Base-by-base conservation (phyloP, 1,140 invertebrate genomes). In the Mamestra configurata region DNA sequence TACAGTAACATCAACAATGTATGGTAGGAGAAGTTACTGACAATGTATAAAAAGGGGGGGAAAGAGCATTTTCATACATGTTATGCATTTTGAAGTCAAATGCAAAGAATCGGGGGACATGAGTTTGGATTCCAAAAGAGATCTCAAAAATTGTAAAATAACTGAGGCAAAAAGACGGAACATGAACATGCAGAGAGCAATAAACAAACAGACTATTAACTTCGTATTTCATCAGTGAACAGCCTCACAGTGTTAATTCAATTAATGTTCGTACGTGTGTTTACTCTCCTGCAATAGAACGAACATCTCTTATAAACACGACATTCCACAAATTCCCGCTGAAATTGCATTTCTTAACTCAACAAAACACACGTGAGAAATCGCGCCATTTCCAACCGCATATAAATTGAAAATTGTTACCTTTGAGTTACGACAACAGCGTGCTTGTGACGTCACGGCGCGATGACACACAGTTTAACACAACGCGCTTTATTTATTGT, bases 361-460 rank as follows among this genome's bases (percentile, higher is more conserved):
- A 7, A 53, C 53, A 57, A 27, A 66, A 66, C n/a, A 66, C 27
- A 66, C 35, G 61, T 40, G 61, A 66, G 61, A 40, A 40, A 66
- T 66, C 61, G 35, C 35, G 18, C 35, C 18, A 11, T 66, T 66
- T 66, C 61, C n/a, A 40, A 20, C 61, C 61, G 61, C 61, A 66
- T 40, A 66, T 66, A 66, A 66, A 66, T 64, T 66, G 61, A 66
- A 66, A 66, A 66, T 66, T 66, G 61, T 66, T 40, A 40, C 31
- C 24, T 55, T 4, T 11, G 24, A 13, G 55, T 31, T 15, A 59
- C 24, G 15, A 31, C 27, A 31, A 2, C 18, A 7, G 61, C 35
- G 35, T 40, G 61, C 27, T 15, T 24, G 8, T 22, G 13, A 61
- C 13, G 10, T 10, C 13, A 7, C 57, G 11, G 27, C 6, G 27